Evolutionary conservation across 2,113 vertebrate genomes (phyloP).

Genomic region (Erythrocebus patas): DNA sequence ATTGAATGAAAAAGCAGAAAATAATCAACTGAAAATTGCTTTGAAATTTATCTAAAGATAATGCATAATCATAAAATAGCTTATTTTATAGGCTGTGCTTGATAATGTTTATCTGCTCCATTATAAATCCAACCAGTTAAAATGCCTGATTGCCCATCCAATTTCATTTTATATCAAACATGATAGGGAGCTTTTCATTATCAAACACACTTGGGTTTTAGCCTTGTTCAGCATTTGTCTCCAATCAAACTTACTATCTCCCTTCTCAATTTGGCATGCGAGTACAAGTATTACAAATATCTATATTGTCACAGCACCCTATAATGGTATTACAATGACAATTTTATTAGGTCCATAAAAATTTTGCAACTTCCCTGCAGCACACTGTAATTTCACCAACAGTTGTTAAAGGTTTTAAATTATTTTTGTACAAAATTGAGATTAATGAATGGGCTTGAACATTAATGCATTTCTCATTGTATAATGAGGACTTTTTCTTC

Average conservation of each 20-base stretch:
- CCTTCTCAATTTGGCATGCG: conserved; percentile 69
- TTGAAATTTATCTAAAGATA: conserved; percentile 45
- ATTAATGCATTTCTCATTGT: conserved; percentile 88
- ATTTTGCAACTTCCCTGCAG: conserved; percentile 90
- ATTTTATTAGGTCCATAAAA: conserved; percentile 95
- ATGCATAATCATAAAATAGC: conserved; percentile 32
- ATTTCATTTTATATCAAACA: conserved; percentile 26
- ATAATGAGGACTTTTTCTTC: conserved; percentile 87
- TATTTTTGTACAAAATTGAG: conserved; percentile 90
- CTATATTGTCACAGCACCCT: conserved; percentile 79
- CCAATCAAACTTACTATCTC: conserved; percentile 71
- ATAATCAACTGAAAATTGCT: conserved; percentile 64
- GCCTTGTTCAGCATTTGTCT: conserved; percentile 74
- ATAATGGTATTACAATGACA: conserved; percentile 84
- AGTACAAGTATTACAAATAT: conserved; percentile 77
- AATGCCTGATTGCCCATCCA: conserved; percentile 59
- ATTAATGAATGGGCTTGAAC: conserved; percentile 92
- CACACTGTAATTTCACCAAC: conserved; percentile 92
- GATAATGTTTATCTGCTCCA: conserved; percentile 63
- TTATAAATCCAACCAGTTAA: conserved; percentile 50
- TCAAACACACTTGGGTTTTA: conserved; percentile 56
- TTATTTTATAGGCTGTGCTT: conserved; percentile 70
- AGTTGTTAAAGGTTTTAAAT: conserved; percentile 92
- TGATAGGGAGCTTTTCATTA: conserved; percentile 61
- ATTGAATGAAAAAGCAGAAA: conserved; percentile 42